phyloP scores from a whole-genome alignment of 2,113 vertebrate genomes.

The Rynchops niger region DNA sequence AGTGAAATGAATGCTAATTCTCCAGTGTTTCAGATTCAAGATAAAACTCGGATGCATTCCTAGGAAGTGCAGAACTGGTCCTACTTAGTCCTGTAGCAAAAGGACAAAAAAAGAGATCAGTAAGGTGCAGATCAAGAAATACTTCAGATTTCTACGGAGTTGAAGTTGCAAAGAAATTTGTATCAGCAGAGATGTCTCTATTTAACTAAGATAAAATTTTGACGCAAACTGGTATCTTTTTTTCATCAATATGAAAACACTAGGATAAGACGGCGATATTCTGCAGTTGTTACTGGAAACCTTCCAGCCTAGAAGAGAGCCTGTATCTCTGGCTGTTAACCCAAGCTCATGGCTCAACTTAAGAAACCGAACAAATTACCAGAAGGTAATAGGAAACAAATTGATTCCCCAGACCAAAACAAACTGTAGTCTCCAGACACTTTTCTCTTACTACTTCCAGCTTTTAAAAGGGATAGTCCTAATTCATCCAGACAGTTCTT shows the following conservation, averaged over 20 bases:
- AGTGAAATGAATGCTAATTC: background rate
- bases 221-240: background rate
- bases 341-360: background rate
- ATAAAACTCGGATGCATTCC: background rate
- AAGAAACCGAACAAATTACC: slow-evolving; percentile 39
- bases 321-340: slow-evolving; percentile 3
- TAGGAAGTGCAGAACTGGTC: background rate
- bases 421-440: background rate
- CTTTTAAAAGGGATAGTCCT: background rate
- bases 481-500: background rate
- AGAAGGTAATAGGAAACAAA: slow-evolving; percentile 36
- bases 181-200: background rate
- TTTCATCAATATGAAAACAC: background rate
- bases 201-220: background rate
- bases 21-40: background rate
- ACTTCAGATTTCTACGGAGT: background rate
- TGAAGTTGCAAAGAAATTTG: background rate
- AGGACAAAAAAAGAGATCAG: background rate
- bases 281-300: background rate
- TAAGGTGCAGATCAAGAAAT: background rate
- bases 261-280: background rate
- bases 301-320: background rate
- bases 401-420: slow-evolving; percentile 25
- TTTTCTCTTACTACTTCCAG: background rate
- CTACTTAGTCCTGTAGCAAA: background rate